Evolutionary conservation across 2,113 vertebrate species (phyloP).

Genomic region (Erinaceus europaeus): DNA sequence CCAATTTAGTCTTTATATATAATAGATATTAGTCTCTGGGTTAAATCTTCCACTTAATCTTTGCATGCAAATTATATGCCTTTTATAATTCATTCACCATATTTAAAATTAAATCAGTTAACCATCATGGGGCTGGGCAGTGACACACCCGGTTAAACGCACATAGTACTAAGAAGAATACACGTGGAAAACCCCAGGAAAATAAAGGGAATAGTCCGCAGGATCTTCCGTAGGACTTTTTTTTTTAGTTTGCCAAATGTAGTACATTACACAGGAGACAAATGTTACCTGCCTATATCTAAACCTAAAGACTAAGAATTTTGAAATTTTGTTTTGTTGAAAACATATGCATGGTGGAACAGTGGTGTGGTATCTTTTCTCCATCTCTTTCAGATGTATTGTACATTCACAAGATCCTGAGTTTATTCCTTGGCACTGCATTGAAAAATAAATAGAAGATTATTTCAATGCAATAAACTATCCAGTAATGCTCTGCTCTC

Average conservation of each 20-base stretch:
- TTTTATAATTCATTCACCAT: conserved; percentile 22
- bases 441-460: background rate
- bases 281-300: background rate
- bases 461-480: background rate
- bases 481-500: background rate
- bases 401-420: too few relatives aligned
- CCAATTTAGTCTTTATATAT: background rate
- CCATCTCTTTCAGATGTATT: too few relatives aligned
- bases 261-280: background rate
- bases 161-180: too few relatives aligned
- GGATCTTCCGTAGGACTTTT: background rate
- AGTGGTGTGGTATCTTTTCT: too few relatives aligned
- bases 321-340: too few relatives aligned
- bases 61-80: background rate
- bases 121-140: too few relatives aligned
- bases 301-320: background rate
- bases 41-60: background rate
- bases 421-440: background rate
- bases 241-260: background rate
- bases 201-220: background rate
- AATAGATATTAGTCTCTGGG: background rate
- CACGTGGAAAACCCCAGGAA: too few relatives aligned
- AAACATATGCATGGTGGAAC: too few relatives aligned
- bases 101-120: conserved; percentile 37
- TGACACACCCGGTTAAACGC: too few relatives aligned